Conservation (phyloP, 2,888 invertebrate species). For the Argyresthia goedartella region DNA sequence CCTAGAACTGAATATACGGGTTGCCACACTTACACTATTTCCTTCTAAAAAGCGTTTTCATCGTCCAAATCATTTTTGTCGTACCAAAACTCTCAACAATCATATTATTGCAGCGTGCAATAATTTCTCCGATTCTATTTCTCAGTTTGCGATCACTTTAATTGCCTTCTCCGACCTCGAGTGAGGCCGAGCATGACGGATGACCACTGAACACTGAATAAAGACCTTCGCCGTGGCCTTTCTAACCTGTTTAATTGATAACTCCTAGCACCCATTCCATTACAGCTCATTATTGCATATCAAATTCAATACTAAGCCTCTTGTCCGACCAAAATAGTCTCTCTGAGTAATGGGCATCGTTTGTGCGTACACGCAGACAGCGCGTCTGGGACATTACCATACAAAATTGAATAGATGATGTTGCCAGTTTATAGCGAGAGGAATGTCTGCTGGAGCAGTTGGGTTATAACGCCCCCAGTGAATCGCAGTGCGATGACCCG, state of each 20-base stretch:
- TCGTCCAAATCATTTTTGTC: no score
- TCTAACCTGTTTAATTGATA: constrained; percentile 17
- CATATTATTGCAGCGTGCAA: neutral
- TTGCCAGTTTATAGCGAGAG: constrained; percentile 12
- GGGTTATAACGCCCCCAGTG: constrained; percentile 28
- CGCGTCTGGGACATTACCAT: constrained; percentile 31
- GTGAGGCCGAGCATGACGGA: constrained; percentile 10
- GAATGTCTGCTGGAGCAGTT: constrained; percentile 26
- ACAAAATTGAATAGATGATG: constrained; percentile 35
- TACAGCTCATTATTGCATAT: neutral
- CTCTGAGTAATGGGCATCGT: constrained; percentile 20
- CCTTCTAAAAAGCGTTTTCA: no score
- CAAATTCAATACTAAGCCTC: neutral
- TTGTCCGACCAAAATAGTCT: constrained; percentile 38
- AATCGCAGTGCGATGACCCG: constrained; percentile 42
- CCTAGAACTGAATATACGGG: neutral
- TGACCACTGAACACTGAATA: constrained; percentile 13
- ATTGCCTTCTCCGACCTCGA: neutral
- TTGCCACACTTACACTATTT: neutral
- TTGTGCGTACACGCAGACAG: constrained; percentile 34
- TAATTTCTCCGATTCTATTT: neutral
- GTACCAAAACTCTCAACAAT: neutral
- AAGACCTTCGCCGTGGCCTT: constrained; percentile 53
- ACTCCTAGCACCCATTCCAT: neutral
- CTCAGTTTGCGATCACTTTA: neutral